A percentile compares a stretch with the other conserved stretches of the same genome.
Evolutionary conservation across 2,113 vertebrate genomes (phyloP).

Genomic region (Scomber colias): DNA sequence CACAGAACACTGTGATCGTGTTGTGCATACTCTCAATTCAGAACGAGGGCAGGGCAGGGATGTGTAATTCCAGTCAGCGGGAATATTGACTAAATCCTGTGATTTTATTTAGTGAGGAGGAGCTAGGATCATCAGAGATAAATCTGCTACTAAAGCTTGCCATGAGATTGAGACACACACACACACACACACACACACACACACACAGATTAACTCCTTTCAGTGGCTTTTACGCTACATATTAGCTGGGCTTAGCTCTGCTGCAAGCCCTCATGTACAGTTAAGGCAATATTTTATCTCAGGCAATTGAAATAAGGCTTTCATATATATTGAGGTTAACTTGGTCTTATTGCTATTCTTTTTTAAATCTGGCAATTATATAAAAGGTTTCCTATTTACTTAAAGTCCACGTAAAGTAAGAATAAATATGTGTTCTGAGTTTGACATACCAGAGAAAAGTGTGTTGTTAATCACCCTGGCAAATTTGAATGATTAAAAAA

Average conservation of each 20-base stretch:
- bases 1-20: slow-evolving; percentile 25
- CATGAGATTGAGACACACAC: neutral
- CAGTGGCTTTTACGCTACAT: slow-evolving; percentile 2
- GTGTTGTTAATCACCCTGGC: no score
- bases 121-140: slow-evolving; percentile 31
- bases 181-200: neutral
- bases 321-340: neutral
- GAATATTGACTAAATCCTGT: slow-evolving; percentile 64
- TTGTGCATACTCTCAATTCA: slow-evolving; percentile 25
- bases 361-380: neutral
- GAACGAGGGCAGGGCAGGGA: slow-evolving; percentile 1
- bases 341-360: neutral
- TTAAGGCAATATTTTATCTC: neutral
- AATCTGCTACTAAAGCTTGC: slow-evolving; percentile 37
- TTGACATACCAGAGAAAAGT: no score
- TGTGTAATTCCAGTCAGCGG: slow-evolving; percentile 53
- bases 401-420: no score
- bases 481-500: no score
- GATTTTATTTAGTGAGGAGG: slow-evolving; percentile 45
- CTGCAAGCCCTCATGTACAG: neutral
- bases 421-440: no score
- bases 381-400: neutral
- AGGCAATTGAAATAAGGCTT: neutral
- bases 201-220: neutral
- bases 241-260: neutral